Evolutionary conservation across 2,888 invertebrate genomes (phyloP).

Genomic region (Eristalis tenax): DNA sequence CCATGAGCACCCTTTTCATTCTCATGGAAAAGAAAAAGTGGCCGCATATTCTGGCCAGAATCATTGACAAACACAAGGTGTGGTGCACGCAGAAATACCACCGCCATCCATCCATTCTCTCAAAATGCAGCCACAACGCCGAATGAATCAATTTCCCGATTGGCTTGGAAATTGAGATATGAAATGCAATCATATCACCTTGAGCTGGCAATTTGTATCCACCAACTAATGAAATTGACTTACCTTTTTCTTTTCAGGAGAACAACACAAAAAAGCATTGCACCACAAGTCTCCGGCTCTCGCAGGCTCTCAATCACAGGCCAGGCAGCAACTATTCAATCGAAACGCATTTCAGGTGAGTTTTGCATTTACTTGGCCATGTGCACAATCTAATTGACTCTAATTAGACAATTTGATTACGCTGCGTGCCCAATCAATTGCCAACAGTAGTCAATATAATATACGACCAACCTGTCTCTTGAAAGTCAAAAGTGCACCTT

Average conservation of each 20-base stretch:
- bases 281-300: background rate
- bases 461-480: constrained; percentile 50
- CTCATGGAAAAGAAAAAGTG: background rate
- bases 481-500: constrained; percentile 66
- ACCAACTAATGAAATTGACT: constrained; percentile 7
- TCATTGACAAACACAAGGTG: background rate
- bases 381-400: constrained; percentile 67
- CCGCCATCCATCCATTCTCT: too few species aligned
- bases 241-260: constrained; percentile 44
- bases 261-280: background rate
- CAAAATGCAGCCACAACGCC: background rate
- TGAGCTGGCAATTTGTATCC: constrained; percentile 13
- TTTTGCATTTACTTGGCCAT: constrained; percentile 57
- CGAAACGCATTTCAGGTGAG: constrained; percentile 59
- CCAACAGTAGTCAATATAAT: constrained; percentile 26
- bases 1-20: background rate
- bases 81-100: background rate
- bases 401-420: constrained; percentile 70
- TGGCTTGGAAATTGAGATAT: background rate
- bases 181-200: constrained; percentile 5
- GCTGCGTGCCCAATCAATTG: constrained; percentile 50
- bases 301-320: background rate
- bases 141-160: background rate
- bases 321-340: constrained; percentile 12
- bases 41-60: background rate